Conservation (phyloP, 2,113 vertebrate species). For the Dromiciops gliroides region DNA sequence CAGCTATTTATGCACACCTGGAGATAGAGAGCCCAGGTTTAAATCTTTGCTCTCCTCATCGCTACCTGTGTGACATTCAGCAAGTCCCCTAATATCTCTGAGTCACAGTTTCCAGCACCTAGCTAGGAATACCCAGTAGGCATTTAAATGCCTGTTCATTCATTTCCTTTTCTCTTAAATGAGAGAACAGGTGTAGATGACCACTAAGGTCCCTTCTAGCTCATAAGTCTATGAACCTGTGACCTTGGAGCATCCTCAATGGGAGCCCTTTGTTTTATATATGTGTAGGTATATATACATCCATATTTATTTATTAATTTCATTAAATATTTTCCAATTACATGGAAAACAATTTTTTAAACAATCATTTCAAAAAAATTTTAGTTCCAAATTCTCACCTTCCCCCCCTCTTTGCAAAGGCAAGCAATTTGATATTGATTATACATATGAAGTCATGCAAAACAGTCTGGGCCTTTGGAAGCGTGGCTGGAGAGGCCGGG, state of each 20-base stretch:
- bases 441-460: not conserved
- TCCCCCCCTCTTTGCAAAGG: not conserved
- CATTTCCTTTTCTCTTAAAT: not conserved
- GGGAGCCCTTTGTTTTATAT: too few relatives aligned
- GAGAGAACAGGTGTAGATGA: not conserved
- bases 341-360: not conserved
- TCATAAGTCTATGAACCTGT: too few relatives aligned
- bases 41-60: not conserved
- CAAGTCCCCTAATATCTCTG: not conserved
- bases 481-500: not conserved
- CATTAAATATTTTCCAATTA: too few relatives aligned
- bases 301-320: too few relatives aligned
- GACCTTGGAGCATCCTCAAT: too few relatives aligned
- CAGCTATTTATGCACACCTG: not conserved
- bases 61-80: not conserved
- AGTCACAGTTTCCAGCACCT: not conserved
- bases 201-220: too few relatives aligned
- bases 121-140: not conserved
- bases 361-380: not conserved
- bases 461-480: not conserved
- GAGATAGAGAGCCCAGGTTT: not conserved
- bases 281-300: too few relatives aligned
- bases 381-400: not conserved
- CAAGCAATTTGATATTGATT: not conserved
- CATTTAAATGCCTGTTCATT: not conserved